Evolutionary conservation across 2,888 invertebrate species (phyloP).

Genomic region (Andricus curvator): DNA sequence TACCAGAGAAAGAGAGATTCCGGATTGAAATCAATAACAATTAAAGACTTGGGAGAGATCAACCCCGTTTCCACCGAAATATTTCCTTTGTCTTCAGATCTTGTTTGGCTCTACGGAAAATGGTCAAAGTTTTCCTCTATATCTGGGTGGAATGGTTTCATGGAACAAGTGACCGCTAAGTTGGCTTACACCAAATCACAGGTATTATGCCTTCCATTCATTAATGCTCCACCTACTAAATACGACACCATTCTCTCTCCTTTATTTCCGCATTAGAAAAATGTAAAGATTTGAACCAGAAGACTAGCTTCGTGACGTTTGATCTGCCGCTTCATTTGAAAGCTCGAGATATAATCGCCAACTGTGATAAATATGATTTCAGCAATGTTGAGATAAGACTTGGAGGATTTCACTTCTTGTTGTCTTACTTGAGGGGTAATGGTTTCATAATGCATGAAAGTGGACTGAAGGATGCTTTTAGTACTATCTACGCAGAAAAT

Average conservation of each 20-base stretch:
- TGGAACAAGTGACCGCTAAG: not conserved
- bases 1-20: too few relatives aligned
- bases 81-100: too few relatives aligned
- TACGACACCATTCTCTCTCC: slow-evolving; percentile 45
- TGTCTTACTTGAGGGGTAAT: too few relatives aligned
- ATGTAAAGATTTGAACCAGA: slow-evolving; percentile 45
- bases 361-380: slow-evolving; percentile 28
- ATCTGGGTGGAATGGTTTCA: not conserved
- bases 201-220: slow-evolving; percentile 42
- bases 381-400: too few relatives aligned
- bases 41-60: too few relatives aligned
- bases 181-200: too few relatives aligned
- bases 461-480: slow-evolving; percentile 43
- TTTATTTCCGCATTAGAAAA: slow-evolving; percentile 44
- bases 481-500: slow-evolving; percentile 39
- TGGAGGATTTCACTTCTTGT: too few relatives aligned
- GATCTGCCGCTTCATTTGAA: slow-evolving; percentile 59
- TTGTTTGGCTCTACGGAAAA: too few relatives aligned
- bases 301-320: slow-evolving; percentile 56
- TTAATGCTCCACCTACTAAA: slow-evolving; percentile 49
- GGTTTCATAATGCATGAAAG: not conserved
- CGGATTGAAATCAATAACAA: too few relatives aligned
- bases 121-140: too few relatives aligned
- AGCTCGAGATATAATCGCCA: slow-evolving; percentile 58
- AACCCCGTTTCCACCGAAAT: too few relatives aligned